phyloP scores from a whole-genome alignment of 2,113 vertebrate genomes.

The Orientallactaga bullata region DNA sequence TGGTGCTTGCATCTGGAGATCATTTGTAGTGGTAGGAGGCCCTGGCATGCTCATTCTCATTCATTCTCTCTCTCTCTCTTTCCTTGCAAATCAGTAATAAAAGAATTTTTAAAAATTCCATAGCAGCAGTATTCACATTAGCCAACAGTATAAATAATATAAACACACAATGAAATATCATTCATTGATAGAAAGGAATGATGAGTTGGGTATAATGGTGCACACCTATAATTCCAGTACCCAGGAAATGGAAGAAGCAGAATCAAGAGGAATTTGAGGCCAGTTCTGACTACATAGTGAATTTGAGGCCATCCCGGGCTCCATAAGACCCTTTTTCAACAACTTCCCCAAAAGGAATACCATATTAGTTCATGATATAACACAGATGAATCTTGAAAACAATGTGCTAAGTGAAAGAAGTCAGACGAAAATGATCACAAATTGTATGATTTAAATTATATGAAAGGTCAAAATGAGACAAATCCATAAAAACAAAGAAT shows the following conservation, averaged over 20 bases:
- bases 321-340: neutral
- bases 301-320: neutral
- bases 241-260: neutral
- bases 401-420: conserved; percentile 45
- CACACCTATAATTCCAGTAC: neutral
- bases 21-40: no score
- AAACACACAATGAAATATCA: neutral
- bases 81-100: no score
- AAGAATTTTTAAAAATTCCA: neutral
- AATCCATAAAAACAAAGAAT: conserved; percentile 34
- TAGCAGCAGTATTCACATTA: conserved; percentile 27
- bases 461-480: conserved; percentile 42
- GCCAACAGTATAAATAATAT: conserved; percentile 3
- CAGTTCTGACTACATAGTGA: neutral
- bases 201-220: neutral
- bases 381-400: conserved; percentile 34
- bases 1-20: no score
- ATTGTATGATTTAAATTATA: conserved; percentile 17
- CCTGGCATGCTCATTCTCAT: no score
- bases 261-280: neutral
- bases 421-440: conserved; percentile 1
- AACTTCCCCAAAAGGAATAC: neutral
- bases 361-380: neutral
- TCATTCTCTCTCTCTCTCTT: no score
- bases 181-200: neutral